These are phyloP conservation scores for Thinocorus orbignyianus DNA, from an alignment of 2,113 vertebrate genomes.

Conservation along the genomic window DNA sequence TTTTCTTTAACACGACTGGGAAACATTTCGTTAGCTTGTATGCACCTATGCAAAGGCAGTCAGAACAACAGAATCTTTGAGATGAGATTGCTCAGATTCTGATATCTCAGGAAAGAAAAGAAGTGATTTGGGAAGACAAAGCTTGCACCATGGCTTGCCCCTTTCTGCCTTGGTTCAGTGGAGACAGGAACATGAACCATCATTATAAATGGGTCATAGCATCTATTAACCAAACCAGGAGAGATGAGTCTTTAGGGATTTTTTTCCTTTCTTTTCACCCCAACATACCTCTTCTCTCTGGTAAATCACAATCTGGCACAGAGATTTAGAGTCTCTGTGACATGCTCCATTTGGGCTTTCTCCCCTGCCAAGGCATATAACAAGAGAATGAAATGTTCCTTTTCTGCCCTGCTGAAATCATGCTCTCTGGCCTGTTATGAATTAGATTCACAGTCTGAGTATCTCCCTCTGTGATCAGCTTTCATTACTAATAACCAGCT, in stretches of 20 bases:
- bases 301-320: not conserved
- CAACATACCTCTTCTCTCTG: not conserved
- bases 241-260: not conserved
- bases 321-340: not conserved
- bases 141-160: not conserved
- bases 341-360: not conserved
- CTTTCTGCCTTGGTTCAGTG: not conserved
- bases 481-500: constrained; percentile 45
- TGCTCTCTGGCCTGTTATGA: not conserved
- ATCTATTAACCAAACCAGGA: not conserved
- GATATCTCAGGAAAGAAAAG: not conserved
- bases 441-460: not conserved
- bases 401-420: not conserved
- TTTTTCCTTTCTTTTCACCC: not conserved
- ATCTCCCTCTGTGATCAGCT: constrained; percentile 31
- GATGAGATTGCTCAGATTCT: not conserved
- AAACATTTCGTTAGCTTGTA: not conserved
- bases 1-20: not conserved
- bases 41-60: not conserved
- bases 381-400: not conserved
- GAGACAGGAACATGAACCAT: fast-evolving
- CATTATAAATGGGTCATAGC: not conserved
- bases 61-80: not conserved
- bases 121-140: not conserved
- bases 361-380: not conserved